These are phyloP conservation scores for Brenthis ino DNA, from an alignment of 2,888 invertebrate genomes.

Conservation along the genomic window DNA sequence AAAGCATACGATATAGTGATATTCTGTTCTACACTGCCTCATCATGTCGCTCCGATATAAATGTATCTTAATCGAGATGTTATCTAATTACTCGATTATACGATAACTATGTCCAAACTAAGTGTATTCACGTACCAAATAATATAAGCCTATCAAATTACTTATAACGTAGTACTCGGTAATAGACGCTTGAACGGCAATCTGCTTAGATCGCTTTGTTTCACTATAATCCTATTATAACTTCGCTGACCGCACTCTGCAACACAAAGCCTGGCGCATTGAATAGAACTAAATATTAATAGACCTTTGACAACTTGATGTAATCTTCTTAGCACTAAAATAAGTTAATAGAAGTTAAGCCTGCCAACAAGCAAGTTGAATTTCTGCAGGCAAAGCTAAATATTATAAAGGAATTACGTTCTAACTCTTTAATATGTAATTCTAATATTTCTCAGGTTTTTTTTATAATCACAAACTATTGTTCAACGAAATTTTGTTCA, in stretches of 20 bases:
- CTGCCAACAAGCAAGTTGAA: too few relatives aligned
- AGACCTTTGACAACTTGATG: constrained; percentile 16
- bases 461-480: too few relatives aligned
- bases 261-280: constrained; percentile 5
- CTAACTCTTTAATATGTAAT: too few relatives aligned
- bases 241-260: constrained; percentile 27
- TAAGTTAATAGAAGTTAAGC: too few relatives aligned
- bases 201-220: constrained; percentile 34
- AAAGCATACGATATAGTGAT: too few relatives aligned
- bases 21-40: too few relatives aligned
- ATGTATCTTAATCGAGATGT: neutral
- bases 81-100: neutral
- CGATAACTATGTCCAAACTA: neutral
- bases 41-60: too few relatives aligned
- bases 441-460: too few relatives aligned
- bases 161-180: constrained; percentile 14
- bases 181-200: constrained; percentile 30
- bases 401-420: too few relatives aligned
- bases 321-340: constrained; percentile 12
- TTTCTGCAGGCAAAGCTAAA: too few relatives aligned
- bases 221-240: constrained; percentile 36
- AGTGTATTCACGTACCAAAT: constrained; percentile 5
- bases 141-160: constrained; percentile 33
- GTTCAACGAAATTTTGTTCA: too few relatives aligned
- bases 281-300: constrained; percentile 15